Evolutionary conservation across 2,888 invertebrate genomes (phyloP).

Genomic region (Perizoma flavofasciatum): DNA sequence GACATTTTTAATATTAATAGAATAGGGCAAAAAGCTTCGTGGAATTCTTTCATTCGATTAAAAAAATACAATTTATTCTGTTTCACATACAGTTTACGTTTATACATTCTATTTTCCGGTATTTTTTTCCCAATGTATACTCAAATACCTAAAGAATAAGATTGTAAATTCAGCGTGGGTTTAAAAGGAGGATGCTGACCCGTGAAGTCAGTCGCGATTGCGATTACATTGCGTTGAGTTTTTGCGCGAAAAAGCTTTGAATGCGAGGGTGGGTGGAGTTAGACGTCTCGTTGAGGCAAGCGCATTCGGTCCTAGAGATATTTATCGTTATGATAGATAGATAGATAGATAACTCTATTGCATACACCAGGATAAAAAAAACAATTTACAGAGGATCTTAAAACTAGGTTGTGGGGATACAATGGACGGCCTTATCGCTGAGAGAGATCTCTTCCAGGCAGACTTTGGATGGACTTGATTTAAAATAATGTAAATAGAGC

Average conservation of each 20-base stretch:
- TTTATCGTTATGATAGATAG: background rate
- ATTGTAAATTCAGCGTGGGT: constrained; percentile 25
- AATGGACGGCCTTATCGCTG: no score
- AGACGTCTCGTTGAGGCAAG: constrained; percentile 35
- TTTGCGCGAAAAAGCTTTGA: constrained; percentile 47
- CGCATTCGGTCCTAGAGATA: constrained; percentile 18
- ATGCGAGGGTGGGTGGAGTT: constrained; percentile 44
- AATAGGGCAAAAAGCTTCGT: background rate
- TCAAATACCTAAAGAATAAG: background rate
- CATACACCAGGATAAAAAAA: no score
- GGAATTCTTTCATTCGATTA: constrained; percentile 6
- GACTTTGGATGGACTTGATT: no score
- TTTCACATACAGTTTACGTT: background rate
- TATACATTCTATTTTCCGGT: constrained; percentile 6
- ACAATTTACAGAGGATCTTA: no score
- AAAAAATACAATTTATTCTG: constrained; percentile 16
- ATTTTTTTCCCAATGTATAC: constrained; percentile 22
- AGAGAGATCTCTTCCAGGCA: no score
- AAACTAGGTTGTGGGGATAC: no score
- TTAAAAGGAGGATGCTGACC: constrained; percentile 44
- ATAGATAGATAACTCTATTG: no score
- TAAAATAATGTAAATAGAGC: no score
- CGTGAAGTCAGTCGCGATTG: constrained; percentile 47
- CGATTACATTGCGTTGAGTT: constrained; percentile 52
- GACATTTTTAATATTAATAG: no score